These are phyloP conservation scores for Brachypodius melanocephalos DNA, from an alignment of 2,113 vertebrate species.

Conservation along the genomic window DNA sequence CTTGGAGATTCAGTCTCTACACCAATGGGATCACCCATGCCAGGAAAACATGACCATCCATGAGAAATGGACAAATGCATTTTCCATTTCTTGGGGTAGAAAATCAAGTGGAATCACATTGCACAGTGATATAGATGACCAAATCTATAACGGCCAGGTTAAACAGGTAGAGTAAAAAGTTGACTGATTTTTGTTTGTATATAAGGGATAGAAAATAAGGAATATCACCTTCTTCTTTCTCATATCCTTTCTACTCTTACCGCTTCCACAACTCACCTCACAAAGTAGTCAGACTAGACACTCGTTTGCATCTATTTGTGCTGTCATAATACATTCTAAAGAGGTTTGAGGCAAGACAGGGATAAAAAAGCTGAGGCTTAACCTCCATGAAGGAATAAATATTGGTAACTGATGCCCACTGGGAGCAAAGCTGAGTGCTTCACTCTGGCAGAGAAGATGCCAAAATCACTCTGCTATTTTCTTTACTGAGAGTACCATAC, in stretches of 20 bases:
- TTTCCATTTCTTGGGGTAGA: not conserved
- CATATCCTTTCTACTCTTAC: not conserved
- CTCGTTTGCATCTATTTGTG: not conserved
- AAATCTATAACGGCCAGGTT: not conserved
- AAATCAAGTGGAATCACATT: not conserved
- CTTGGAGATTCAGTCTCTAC: not conserved
- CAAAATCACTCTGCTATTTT: not conserved
- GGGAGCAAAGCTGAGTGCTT: not conserved
- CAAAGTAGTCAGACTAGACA: not conserved
- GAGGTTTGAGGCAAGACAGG: not conserved
- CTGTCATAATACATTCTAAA: not conserved
- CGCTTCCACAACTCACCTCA: not conserved
- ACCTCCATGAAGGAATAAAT: not conserved
- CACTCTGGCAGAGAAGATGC: not conserved
- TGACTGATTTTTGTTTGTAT: not conserved
- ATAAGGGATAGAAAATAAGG: not conserved
- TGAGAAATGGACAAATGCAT: not conserved
- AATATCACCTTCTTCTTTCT: not conserved
- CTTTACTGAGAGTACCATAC: not conserved
- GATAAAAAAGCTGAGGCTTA: not conserved
- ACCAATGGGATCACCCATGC: not conserved
- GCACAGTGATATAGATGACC: not conserved
- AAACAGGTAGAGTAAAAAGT: not conserved
- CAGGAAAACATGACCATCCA: not conserved
- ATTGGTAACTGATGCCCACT: not conserved